A percentile compares a stretch with the other conserved stretches of the same genome.
Evolutionary conservation across 1,140 invertebrate species (phyloP).

Genomic region (Tribolium madens): DNA sequence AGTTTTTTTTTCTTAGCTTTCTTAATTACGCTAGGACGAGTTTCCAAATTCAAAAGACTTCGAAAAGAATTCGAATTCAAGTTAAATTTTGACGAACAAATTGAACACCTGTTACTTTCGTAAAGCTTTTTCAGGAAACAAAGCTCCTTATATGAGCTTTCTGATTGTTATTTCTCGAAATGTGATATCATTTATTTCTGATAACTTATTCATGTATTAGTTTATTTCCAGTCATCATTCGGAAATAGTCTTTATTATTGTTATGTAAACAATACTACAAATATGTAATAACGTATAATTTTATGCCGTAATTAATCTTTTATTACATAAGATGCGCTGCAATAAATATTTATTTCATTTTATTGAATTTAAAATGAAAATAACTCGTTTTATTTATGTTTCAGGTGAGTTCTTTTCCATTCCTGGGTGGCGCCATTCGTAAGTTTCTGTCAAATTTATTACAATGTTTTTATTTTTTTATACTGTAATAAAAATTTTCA

Average conservation of each 20-base stretch:
- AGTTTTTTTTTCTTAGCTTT: too few species aligned
- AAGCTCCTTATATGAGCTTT: too few species aligned
- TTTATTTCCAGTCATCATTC: neutral
- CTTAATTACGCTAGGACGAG: too few species aligned
- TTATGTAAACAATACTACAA: slow-evolving; percentile 15
- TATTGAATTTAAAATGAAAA: slow-evolving; percentile 3
- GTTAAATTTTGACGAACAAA: too few species aligned
- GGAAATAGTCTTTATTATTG: slow-evolving; percentile 3
- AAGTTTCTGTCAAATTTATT: neutral
- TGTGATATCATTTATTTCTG: neutral
- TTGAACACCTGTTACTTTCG: too few species aligned
- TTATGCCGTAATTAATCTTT: slow-evolving; percentile 22
- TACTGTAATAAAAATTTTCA: neutral
- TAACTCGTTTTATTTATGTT: neutral
- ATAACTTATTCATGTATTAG: neutral
- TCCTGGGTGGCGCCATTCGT: neutral
- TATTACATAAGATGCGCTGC: slow-evolving; percentile 16
- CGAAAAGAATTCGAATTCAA: too few species aligned
- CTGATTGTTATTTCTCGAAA: too few species aligned
- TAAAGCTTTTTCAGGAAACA: too few species aligned
- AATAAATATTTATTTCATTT: slow-evolving; percentile 19
- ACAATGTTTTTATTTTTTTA: neutral
- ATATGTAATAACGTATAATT: slow-evolving; percentile 1
- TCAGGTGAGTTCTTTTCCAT: slow-evolving; percentile 7
- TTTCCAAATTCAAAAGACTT: too few species aligned